Evolutionary conservation across 2,888 invertebrate genomes (phyloP).

Genomic region (Autographa pulchrina): DNA sequence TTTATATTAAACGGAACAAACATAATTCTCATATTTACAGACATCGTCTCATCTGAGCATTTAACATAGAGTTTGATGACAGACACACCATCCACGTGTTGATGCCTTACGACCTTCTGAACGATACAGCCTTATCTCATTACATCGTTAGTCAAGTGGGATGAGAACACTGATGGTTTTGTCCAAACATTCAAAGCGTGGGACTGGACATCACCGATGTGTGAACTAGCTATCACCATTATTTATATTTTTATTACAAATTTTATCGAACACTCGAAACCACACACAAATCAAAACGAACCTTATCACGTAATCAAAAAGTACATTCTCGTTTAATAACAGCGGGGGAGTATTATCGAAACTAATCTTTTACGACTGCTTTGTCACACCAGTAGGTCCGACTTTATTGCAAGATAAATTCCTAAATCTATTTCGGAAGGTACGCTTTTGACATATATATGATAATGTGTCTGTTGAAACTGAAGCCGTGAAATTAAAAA

Average conservation of each 20-base stretch:
- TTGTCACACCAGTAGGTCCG: slow-evolving; percentile 72
- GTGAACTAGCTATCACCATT: slow-evolving; percentile 81
- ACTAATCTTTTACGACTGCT: slow-evolving; percentile 65
- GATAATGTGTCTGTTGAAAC: slow-evolving; percentile 70
- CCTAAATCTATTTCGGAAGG: slow-evolving; percentile 68
- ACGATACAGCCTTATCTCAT: slow-evolving; percentile 46
- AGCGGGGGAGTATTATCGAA: slow-evolving; percentile 56
- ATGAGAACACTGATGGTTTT: slow-evolving; percentile 66
- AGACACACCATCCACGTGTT: slow-evolving; percentile 25
- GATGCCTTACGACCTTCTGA: slow-evolving; percentile 21
- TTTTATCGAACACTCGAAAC: slow-evolving; percentile 76
- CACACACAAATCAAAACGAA: slow-evolving; percentile 32
- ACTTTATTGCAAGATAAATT: slow-evolving; percentile 74
- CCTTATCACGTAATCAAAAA: slow-evolving; percentile 52
- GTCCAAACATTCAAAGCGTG: slow-evolving; percentile 71
- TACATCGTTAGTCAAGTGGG: slow-evolving; percentile 70
- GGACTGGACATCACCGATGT: slow-evolving; percentile 74
- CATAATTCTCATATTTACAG: background rate
- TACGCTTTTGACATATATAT: slow-evolving; percentile 70
- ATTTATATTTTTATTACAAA: slow-evolving; percentile 81
- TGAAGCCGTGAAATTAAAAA: slow-evolving; percentile 70
- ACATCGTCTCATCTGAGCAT: background rate
- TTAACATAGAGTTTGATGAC: background rate
- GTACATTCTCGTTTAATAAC: slow-evolving; percentile 50
- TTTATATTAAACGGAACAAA: background rate